Percentiles rank a stretch among this genome's conserved stretches.
Evolutionary conservation across 2,888 invertebrate species (phyloP).

Genomic region (Ptilodon capucinus): DNA sequence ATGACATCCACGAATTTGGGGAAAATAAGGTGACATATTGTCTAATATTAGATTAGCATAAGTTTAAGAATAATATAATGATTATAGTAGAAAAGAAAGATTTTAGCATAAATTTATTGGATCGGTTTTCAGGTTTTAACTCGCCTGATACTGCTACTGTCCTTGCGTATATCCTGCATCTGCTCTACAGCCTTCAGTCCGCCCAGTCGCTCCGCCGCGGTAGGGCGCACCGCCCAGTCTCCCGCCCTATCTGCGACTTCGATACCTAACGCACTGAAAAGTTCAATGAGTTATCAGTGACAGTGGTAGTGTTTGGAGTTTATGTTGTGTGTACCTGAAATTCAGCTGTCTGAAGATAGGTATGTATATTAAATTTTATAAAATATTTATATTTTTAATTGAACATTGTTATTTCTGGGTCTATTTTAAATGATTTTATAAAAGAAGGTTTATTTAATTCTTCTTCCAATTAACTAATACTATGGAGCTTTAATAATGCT

Average conservation of each 20-base stretch:
- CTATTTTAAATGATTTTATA: too few species aligned
- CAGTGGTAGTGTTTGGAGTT: slow-evolving; percentile 2
- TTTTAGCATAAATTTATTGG: too few species aligned
- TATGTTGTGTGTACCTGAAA: slow-evolving; percentile 7
- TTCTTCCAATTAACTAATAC: too few species aligned
- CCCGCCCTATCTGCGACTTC: slow-evolving; percentile 22
- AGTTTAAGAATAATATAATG: too few species aligned
- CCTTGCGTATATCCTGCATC: not conserved
- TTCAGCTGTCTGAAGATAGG: slow-evolving; percentile 12
- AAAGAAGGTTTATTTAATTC: too few species aligned
- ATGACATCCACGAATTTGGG: too few species aligned
- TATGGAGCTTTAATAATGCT: too few species aligned
- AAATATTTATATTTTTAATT: too few species aligned
- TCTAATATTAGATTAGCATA: too few species aligned
- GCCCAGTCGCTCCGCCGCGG: slow-evolving; percentile 14
- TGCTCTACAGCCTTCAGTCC: slow-evolving; percentile 22
- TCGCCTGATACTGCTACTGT: not conserved
- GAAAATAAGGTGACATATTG: too few species aligned
- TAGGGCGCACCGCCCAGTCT: slow-evolving; percentile 18
- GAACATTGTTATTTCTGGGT: too few species aligned
- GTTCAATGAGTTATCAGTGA: slow-evolving; percentile 1
- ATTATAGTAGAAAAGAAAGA: too few species aligned
- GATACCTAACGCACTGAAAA: not conserved
- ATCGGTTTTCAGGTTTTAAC: not conserved
- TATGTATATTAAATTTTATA: slow-evolving; percentile 1